Conservation (phyloP, 2,113 vertebrate genomes). For the Halcyon senegalensis region DNA sequence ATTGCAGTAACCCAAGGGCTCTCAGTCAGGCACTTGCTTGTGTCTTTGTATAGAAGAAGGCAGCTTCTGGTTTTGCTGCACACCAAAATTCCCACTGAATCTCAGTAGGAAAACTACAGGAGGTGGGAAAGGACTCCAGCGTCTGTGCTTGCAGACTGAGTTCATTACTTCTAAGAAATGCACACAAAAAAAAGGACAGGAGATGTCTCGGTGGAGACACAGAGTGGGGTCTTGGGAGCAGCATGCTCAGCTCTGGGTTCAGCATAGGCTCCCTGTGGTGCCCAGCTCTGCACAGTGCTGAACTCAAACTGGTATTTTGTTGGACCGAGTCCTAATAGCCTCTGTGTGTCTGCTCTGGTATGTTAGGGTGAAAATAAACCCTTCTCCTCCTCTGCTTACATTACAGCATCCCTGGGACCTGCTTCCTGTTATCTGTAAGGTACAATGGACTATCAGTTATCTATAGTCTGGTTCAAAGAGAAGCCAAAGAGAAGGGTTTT, state of each 20-base stretch:
- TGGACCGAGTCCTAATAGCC: background rate
- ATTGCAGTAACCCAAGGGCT: accelerated
- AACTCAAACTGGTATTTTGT: background rate
- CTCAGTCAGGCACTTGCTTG: too few relatives aligned
- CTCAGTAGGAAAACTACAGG: background rate
- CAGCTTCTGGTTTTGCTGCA: background rate
- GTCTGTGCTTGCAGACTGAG: background rate
- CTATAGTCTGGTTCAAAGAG: background rate
- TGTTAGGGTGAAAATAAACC: background rate
- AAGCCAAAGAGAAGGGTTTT: background rate
- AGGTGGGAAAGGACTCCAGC: background rate
- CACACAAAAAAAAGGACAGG: background rate
- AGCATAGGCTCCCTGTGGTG: background rate
- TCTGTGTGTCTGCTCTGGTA: background rate
- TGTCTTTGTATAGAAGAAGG: background rate
- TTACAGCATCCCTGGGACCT: background rate
- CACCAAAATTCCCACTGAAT: background rate
- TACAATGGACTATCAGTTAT: background rate
- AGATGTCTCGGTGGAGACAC: accelerated
- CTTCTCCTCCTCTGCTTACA: accelerated
- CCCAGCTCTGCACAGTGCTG: accelerated
- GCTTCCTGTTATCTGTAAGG: background rate
- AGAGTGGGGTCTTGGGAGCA: accelerated
- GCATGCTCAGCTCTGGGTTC: background rate
- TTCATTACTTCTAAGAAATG: background rate